Base-by-base conservation (phyloP, 1,140 invertebrate species). In the Drosophila tristis region DNA sequence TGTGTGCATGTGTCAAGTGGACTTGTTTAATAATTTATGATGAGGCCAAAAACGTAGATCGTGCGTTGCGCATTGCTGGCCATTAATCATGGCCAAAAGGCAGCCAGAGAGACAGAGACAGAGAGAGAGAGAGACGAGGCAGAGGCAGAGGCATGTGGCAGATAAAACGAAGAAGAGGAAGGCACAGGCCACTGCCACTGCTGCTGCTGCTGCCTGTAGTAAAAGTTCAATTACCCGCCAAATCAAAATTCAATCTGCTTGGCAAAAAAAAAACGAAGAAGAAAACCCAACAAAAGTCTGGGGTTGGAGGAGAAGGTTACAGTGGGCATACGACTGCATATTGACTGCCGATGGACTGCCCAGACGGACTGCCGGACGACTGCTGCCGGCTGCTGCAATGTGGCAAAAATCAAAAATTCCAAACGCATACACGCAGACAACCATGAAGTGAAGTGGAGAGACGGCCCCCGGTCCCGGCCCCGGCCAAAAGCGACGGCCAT, bases 11-110 rank as follows among this genome's bases (percentile, higher is more conserved):
- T 86, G 82, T 87, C 82, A 86, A 86, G 82, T 87, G 82, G 82
- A 86, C 82, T 86, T 86, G 84, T 86, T 86, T 86, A 86, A 86
- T 86, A 86, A 86, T 86, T 86, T 86, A 86, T 86, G 82, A 86
- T 87, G 84, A 86, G 82, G 82, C 82, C 82, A 86, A 87, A 86
- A 86, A 82, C 82, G 82, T 86, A 86, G 82, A 87, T 86, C 82
- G 82, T 86, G 82, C 84, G 82, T 87, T 86, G 82, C 82, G 82
- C 82, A 86, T 87, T 86, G 82, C 82, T 75, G 85, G 82, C 82
- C 78, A 86, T 86, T 87, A 86, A 86, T 86, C 82, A 86, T 87
- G 82, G 75, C 78, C 74, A 68, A 76, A 53, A 60, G 63, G 26
- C 67, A 54, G 50, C 58, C 8, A 11, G 29, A 5, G n/a, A 49